phyloP scores from a whole-genome alignment of 2,113 vertebrate genomes.

The Sialia sialis region DNA sequence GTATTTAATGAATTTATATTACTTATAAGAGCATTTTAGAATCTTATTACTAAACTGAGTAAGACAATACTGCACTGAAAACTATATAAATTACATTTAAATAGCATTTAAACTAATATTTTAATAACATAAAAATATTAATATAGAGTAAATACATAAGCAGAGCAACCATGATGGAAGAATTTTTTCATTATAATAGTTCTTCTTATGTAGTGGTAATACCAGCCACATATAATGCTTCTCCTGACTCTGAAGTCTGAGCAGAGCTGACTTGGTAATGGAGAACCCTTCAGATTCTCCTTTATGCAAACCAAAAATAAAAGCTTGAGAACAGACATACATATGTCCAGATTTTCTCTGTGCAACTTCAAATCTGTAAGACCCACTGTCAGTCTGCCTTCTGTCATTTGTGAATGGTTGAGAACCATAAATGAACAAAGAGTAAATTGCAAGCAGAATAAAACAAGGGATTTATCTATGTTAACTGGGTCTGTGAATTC shows the following conservation, averaged over 20 bases:
- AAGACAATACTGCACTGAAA: not conserved
- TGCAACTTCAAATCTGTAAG: not conserved
- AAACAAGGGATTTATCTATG: conserved; percentile 4
- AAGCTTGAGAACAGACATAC: not conserved
- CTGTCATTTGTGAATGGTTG: not conserved
- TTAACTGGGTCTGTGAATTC: not conserved
- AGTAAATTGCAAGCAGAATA: conserved; percentile 8
- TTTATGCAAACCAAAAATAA: not conserved
- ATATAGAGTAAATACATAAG: not conserved
- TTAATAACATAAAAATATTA: not conserved
- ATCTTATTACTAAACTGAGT: not conserved
- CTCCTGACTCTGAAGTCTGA: not conserved
- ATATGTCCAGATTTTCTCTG: not conserved
- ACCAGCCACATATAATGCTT: not conserved
- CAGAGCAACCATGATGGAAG: not conserved
- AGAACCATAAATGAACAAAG: not conserved
- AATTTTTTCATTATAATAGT: not conserved
- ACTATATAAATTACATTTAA: not conserved
- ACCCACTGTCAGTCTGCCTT: not conserved
- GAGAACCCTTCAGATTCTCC: not conserved
- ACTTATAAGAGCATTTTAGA: not conserved
- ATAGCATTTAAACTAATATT: not conserved
- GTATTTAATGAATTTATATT: not conserved
- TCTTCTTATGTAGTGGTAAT: not conserved
- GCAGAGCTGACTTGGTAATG: not conserved